Percentiles rank a stretch among this genome's conserved stretches.
Evolutionary conservation across 2,113 vertebrate species (phyloP).

Genomic region (Scolopax mira): DNA sequence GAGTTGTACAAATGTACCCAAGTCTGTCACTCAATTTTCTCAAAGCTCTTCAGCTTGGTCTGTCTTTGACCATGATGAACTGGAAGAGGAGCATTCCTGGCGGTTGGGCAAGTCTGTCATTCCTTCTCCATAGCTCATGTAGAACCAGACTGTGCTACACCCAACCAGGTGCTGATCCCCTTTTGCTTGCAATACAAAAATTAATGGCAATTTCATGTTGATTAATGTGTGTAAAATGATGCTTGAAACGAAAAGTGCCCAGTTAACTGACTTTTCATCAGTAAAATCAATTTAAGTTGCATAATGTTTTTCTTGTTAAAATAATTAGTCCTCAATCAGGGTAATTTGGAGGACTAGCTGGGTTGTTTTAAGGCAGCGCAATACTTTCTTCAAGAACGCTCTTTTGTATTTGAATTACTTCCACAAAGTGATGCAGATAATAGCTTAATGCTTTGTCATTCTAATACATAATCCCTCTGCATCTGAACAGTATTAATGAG

Average conservation of each 20-base stretch:
- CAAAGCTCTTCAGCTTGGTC: neutral
- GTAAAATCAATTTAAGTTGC: neutral
- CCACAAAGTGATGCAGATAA: neutral
- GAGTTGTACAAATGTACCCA: neutral
- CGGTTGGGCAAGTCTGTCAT: neutral
- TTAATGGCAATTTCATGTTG: neutral
- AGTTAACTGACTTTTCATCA: neutral
- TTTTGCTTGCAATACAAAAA: neutral
- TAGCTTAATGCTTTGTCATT: conserved; percentile 14
- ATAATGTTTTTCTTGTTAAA: neutral
- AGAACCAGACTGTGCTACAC: neutral
- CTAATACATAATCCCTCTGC: neutral
- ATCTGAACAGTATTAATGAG: neutral
- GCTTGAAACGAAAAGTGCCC: neutral
- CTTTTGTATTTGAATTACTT: neutral
- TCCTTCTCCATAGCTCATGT: neutral
- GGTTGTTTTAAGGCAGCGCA: neutral
- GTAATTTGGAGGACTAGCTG: neutral
- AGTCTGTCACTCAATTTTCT: neutral
- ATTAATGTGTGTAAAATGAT: neutral
- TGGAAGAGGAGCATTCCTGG: neutral
- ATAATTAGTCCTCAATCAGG: neutral
- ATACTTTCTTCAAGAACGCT: neutral
- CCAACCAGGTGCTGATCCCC: neutral
- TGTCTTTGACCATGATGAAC: fast-evolving